Conservation (phyloP, 2,888 invertebrate species). For the Chymomyza amoena region DNA sequence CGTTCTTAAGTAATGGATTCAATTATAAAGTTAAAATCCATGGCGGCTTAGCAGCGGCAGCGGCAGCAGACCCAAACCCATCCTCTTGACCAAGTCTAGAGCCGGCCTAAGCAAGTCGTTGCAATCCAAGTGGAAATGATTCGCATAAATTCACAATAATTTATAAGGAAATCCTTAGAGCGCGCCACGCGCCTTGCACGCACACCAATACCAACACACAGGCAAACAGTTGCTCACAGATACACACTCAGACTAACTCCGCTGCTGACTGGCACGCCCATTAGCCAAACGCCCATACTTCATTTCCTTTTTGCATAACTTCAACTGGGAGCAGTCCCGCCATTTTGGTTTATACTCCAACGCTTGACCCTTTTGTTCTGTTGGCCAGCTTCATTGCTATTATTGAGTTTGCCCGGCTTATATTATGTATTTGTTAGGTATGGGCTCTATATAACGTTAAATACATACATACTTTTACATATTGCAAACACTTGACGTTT, state of each 20-base stretch:
- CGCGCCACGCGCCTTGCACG: constrained; percentile 6
- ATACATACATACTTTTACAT: constrained; percentile 30
- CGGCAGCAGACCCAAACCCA: neutral
- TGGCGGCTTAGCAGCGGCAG: constrained; percentile 46
- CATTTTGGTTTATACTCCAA: constrained; percentile 40
- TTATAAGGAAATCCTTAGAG: constrained; percentile 71
- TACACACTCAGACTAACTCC: neutral
- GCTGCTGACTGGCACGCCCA: neutral
- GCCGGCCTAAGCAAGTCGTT: constrained; percentile 21
- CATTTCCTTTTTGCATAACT: constrained; percentile 30
- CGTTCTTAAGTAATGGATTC: constrained; percentile 71
- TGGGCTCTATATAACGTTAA: constrained; percentile 26
- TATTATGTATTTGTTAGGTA: constrained; percentile 3
- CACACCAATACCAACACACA: constrained; percentile 8
- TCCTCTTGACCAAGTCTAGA: constrained; percentile 6
- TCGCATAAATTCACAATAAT: constrained; percentile 74
- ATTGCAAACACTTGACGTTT: constrained; percentile 42
- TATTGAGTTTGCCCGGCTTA: constrained; percentile 55
- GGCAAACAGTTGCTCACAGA: neutral
- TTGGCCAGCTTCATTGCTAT: constrained; percentile 45
- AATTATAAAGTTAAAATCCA: constrained; percentile 72
- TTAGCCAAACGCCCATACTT: constrained; percentile 20
- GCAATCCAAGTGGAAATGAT: constrained; percentile 71
- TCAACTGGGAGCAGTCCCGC: constrained; percentile 24
- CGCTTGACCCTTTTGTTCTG: constrained; percentile 68